A percentile compares a stretch with the other conserved stretches of the same genome.
Conservation (phyloP, 2,888 invertebrate species). For the Synanthedon tipuliformis region DNA sequence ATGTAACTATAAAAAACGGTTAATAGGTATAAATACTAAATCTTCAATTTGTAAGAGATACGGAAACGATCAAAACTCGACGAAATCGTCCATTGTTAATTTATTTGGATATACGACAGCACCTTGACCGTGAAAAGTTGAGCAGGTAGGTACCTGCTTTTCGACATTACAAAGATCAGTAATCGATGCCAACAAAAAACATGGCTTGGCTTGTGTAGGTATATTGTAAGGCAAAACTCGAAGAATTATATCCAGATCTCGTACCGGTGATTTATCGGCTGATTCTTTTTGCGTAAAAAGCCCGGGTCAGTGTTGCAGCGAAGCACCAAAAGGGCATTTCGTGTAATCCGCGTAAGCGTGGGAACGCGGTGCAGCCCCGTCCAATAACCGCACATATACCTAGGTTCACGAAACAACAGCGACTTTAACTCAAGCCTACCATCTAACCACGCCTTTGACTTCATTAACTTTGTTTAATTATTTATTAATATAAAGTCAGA, state of each 20-base stretch:
- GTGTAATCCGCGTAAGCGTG: slow-evolving; percentile 61
- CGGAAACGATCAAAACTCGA: slow-evolving; percentile 14
- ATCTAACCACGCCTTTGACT: too few relatives aligned
- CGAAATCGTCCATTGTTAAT: slow-evolving; percentile 31
- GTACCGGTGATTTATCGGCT: slow-evolving; percentile 59
- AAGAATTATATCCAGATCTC: slow-evolving; percentile 45
- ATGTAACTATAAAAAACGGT: too few relatives aligned
- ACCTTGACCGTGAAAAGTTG: slow-evolving; percentile 60
- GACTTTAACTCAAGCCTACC: too few relatives aligned
- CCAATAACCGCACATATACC: too few relatives aligned
- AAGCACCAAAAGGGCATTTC: slow-evolving; percentile 66
- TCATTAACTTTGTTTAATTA: too few relatives aligned
- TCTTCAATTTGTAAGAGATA: slow-evolving; percentile 1
- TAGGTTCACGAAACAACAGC: too few relatives aligned
- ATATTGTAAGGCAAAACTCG: slow-evolving; percentile 38
- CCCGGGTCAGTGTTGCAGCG: slow-evolving; percentile 58
- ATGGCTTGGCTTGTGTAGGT: slow-evolving; percentile 15
- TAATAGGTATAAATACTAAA: too few relatives aligned
- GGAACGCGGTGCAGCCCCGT: slow-evolving; percentile 28
- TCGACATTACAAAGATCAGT: slow-evolving; percentile 31
- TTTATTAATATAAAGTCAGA: too few relatives aligned
- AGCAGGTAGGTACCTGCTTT: slow-evolving; percentile 60
- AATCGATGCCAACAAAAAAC: slow-evolving; percentile 49
- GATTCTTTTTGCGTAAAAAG: slow-evolving; percentile 64
- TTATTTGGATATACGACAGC: slow-evolving; percentile 57